A percentile compares a stretch with the other conserved stretches of the same genome.
These are phyloP conservation scores for Parascotia fuliginaria DNA, from an alignment of 2,888 invertebrate species.

Conservation along the genomic window DNA sequence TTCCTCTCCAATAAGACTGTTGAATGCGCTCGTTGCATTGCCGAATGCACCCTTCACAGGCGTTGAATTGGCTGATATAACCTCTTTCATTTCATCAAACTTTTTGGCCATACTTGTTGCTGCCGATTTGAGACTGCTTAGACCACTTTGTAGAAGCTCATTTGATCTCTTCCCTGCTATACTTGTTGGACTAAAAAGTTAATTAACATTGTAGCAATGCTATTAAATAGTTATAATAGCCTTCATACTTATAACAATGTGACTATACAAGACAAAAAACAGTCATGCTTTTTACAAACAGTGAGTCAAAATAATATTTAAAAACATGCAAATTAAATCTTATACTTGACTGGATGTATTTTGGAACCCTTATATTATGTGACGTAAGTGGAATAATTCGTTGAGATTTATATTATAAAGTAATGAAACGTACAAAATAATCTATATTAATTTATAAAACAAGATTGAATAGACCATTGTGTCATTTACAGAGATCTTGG, in stretches of 20 bases:
- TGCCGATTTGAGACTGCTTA: constrained; percentile 94
- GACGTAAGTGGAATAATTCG: neutral
- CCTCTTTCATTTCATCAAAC: constrained; percentile 96
- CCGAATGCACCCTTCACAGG: constrained; percentile 89
- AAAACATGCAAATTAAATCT: constrained; percentile 27
- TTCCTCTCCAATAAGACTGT: constrained; percentile 71
- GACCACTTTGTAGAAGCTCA: constrained; percentile 93
- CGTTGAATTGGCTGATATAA: constrained; percentile 94
- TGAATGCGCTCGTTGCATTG: constrained; percentile 74
- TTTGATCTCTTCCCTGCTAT: constrained; percentile 95
- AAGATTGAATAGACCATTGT: too few relatives aligned
- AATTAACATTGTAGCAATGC: neutral
- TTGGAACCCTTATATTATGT: neutral
- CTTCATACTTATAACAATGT: neutral
- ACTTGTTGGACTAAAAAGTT: constrained; percentile 89
- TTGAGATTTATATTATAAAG: too few relatives aligned
- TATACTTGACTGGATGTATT: neutral
- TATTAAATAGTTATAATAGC: neutral
- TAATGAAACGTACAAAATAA: too few relatives aligned
- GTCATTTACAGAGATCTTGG: too few relatives aligned
- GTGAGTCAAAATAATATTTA: constrained; percentile 25
- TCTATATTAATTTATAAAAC: too few relatives aligned
- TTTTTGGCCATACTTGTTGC: constrained; percentile 95
- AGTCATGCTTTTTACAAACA: constrained; percentile 35
- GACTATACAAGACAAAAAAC: constrained; percentile 15